Conservation (phyloP, 2,797 vertebrate genomes). For the Neoniphon sammara region DNA sequence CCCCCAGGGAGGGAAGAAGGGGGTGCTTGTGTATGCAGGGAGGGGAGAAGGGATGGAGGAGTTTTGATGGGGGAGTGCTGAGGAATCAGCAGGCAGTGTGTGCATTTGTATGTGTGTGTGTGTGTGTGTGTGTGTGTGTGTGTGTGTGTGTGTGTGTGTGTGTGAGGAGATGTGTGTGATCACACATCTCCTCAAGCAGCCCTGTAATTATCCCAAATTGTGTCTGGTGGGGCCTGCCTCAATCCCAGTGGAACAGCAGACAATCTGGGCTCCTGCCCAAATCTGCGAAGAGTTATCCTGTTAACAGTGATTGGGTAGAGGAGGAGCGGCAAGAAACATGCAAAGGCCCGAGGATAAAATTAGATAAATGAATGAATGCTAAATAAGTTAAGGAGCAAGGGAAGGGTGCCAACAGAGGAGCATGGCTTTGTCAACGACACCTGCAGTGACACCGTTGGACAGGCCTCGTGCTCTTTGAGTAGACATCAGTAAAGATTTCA, state of each 20-base stretch:
- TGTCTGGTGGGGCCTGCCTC: slow-evolving; percentile 60
- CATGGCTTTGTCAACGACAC: slow-evolving; percentile 19
- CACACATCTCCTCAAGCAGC: slow-evolving; percentile 51
- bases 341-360: slow-evolving; percentile 47
- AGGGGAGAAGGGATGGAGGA: slow-evolving; percentile 12
- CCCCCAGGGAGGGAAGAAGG: slow-evolving; percentile 29
- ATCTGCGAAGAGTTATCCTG: slow-evolving; percentile 55
- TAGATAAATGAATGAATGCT: slow-evolving; percentile 49
- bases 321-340: slow-evolving; percentile 56
- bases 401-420: slow-evolving; percentile 1
- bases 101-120: slow-evolving; percentile 4
- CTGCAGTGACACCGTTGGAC: slow-evolving; percentile 4
- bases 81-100: slow-evolving; percentile 24
- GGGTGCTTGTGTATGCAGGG: slow-evolving; percentile 22
- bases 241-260: slow-evolving; percentile 47
- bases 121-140: slow-evolving; percentile 7
- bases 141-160: slow-evolving; percentile 3
- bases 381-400: slow-evolving; percentile 31
- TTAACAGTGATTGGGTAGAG: slow-evolving; percentile 63
- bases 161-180: slow-evolving; percentile 47
- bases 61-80: background rate
- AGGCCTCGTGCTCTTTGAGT: background rate
- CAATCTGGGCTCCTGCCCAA: slow-evolving; percentile 64
- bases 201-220: slow-evolving; percentile 71
- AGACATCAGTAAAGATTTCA: too few relatives aligned